A percentile compares a stretch with the other conserved stretches of the same genome.
Evolutionary conservation across 1,140 invertebrate species (phyloP).

Genomic region (Papilio helenus): DNA sequence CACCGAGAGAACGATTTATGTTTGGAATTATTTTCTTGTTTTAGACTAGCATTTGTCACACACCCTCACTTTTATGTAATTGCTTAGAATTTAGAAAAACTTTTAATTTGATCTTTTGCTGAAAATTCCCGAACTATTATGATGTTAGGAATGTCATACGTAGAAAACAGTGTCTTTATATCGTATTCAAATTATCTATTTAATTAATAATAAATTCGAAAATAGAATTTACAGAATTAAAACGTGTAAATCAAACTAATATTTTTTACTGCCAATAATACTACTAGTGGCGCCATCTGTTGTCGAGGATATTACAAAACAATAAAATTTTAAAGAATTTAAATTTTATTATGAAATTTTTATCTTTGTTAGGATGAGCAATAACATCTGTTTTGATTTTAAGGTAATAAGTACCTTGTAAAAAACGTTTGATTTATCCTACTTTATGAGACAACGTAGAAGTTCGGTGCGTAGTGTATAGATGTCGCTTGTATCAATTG

Average conservation of each 20-base stretch:
- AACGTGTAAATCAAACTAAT: not conserved
- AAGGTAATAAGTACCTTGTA: not conserved
- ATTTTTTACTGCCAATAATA: not conserved
- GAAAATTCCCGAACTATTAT: not conserved
- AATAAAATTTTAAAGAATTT: not conserved
- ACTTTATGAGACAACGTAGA: not conserved
- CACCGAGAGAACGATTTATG: slow-evolving; percentile 79
- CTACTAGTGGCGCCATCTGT: slow-evolving; percentile 45
- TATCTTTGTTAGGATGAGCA: not conserved
- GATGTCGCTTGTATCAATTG: slow-evolving; percentile 40
- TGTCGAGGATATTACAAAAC: not conserved
- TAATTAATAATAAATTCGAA: not conserved
- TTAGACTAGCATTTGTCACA: slow-evolving; percentile 82
- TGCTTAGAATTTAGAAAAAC: slow-evolving; percentile 68
- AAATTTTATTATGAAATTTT: not conserved
- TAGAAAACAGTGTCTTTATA: not conserved
- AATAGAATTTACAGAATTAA: not conserved
- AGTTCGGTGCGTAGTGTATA: slow-evolving; percentile 34
- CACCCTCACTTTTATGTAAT: slow-evolving; percentile 79
- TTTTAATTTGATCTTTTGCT: not conserved
- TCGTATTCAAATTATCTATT: not conserved
- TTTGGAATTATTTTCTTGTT: slow-evolving; percentile 83
- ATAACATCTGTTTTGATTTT: not conserved
- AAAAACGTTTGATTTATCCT: not conserved
- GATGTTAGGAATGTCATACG: not conserved